These are phyloP conservation scores for Drosophila hydei DNA, from an alignment of 1,140 invertebrate species.

Conservation along the genomic window DNA sequence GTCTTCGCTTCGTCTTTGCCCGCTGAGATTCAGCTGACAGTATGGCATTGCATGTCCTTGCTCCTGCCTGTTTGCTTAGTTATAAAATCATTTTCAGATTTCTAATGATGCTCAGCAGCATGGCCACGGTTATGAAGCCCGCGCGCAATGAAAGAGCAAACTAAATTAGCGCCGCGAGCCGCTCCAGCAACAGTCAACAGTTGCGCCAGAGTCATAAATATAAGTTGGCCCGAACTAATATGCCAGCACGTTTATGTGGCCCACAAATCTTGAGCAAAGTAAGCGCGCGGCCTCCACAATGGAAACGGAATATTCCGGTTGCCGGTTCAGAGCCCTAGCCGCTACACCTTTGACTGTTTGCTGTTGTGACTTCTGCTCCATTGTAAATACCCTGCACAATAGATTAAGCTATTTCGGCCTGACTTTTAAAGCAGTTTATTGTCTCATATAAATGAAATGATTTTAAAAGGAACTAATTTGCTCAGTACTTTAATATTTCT, in stretches of 20 bases:
- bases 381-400: conserved; percentile 5
- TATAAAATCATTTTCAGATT: conserved; percentile 73
- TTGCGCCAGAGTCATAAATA: conserved; percentile 59
- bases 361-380: neutral
- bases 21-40: conserved; percentile 59
- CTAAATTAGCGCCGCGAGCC: conserved; percentile 55
- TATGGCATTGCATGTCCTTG: conserved; percentile 6
- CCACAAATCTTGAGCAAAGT: conserved; percentile 71
- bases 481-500: neutral
- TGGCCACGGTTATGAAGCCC: neutral
- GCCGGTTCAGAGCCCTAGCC: conserved; percentile 15
- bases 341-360: neutral
- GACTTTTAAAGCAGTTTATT: too few relatives aligned
- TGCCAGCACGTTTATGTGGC: conserved; percentile 49
- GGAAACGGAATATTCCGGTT: conserved; percentile 44
- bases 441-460: too few relatives aligned
- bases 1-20: conserved; percentile 35
- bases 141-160: conserved; percentile 42
- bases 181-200: conserved; percentile 35
- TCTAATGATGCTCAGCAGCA: conserved; percentile 64
- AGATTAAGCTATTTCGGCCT: neutral
- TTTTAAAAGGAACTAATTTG: neutral
- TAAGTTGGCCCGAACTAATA: conserved; percentile 72
- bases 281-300: conserved; percentile 37
- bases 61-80: conserved; percentile 65